Base-by-base conservation (phyloP, 1,140 invertebrate genomes). In the Ditylenchus dipsaci region DNA sequence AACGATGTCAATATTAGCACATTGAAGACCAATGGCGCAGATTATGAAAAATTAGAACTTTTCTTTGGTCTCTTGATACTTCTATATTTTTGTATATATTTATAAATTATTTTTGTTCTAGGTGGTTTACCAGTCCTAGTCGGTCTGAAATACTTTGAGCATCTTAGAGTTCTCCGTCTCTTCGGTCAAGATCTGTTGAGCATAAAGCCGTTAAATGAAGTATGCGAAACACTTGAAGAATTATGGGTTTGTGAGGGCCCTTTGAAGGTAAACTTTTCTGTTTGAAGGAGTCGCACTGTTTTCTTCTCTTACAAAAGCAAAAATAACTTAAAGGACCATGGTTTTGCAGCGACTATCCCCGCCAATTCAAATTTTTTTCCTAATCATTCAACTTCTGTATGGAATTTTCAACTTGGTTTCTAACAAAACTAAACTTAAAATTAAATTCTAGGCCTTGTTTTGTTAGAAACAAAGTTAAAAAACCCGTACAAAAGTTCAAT, bases 71-170 rank as follows among this genome's bases (percentile, higher is more conserved):
- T n/a, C n/a, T n/a, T n/a, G n/a, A n/a, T n/a, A 45, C 11, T 13
- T 45, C n/a, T 45, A 45, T n/a, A 45, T 45, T 45, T 45, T 45
- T 11, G 43, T 45, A 13, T n/a, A 45, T n/a, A 45, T 11, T 45
- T 13, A 45, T n/a, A 45, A 45, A 45, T 13, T 45, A n/a, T 45
- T 45, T 45, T 45, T 13, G n/a, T 45, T 58, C 80, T 78, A 29
- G 77, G 78, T 15, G 76, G 76, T n/a, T 57, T 80, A 23, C 76
- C 76, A 38, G 76, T 78, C 17, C 68, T 78, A 9, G 67, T 78
- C 42, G 76, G 76, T 17, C 58, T 78, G 0, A 71, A 71, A 63
- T 78, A 78, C 56, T 78, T 78, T 63, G 59, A 67, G 11, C 26
- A 63, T 30, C 68, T 78, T 7, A 29, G 65, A 0, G 56, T 64